Evolutionary conservation across 1,140 invertebrate genomes (phyloP).

Genomic region (Bradysia coprophila): DNA sequence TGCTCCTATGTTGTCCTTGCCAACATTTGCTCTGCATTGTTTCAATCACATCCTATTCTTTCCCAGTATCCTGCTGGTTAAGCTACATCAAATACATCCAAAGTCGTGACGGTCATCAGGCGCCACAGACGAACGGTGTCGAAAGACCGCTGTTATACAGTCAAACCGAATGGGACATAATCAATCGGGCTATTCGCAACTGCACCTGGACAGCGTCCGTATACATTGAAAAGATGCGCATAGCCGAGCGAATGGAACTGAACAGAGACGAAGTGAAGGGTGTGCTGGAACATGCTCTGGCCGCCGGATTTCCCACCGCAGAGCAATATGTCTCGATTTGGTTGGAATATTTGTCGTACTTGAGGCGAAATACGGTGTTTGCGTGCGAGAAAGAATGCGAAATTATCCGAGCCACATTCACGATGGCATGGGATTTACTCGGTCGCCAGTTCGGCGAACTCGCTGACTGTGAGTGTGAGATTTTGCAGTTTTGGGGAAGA

Average conservation of each 20-base stretch:
- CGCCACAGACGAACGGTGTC: conserved; percentile 18
- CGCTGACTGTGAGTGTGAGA: conserved; percentile 16
- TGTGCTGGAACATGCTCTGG: conserved; percentile 11
- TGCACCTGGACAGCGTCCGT: conserved; percentile 23
- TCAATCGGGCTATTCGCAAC: conserved; percentile 20
- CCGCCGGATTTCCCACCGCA: conserved; percentile 7
- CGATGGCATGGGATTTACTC: conserved; percentile 12
- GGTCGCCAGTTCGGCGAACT: conserved; percentile 13
- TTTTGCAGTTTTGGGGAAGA: conserved; percentile 17
- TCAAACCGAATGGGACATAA: conserved; percentile 18
- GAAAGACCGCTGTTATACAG: conserved; percentile 12
- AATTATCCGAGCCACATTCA: conserved; percentile 11
- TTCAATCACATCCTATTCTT: neutral
- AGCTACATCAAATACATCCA: conserved; percentile 20
- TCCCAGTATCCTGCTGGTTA: conserved; percentile 9
- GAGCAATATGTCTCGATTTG: conserved; percentile 18
- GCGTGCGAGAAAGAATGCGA: conserved; percentile 5
- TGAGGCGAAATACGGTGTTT: conserved; percentile 9
- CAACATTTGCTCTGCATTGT: neutral
- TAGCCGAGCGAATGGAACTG: conserved; percentile 16
- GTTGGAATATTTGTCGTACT: conserved; percentile 23
- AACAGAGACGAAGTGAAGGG: conserved; percentile 10
- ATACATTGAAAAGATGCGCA: conserved; percentile 17
- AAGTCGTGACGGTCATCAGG: conserved; percentile 18
- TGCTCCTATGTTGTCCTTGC: too few species aligned